Evolutionary conservation across 1,140 invertebrate species (phyloP).

Genomic region (Episyrphus balteatus): DNA sequence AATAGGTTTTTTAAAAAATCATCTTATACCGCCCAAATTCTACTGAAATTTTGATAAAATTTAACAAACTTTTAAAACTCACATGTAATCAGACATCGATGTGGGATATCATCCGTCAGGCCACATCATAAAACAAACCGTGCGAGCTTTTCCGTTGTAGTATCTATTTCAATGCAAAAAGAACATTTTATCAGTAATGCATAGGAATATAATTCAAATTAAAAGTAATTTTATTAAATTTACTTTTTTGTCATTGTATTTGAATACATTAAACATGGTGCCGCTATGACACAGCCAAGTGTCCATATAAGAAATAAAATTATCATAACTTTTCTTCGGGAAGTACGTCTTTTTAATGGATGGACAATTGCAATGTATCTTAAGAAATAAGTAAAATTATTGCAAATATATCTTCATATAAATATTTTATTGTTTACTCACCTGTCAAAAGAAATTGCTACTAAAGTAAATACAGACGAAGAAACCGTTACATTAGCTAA

Average conservation of each 20-base stretch:
- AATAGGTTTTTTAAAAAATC: no score
- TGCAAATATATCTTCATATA: background rate
- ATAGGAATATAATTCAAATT: constrained; percentile 27
- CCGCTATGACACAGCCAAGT: constrained; percentile 60
- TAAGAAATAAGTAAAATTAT: constrained; percentile 4
- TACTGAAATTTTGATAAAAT: no score
- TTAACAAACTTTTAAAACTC: no score
- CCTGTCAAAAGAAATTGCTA: constrained; percentile 73
- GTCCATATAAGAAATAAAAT: constrained; percentile 74
- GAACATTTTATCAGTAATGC: constrained; percentile 9
- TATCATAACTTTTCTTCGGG: constrained; percentile 60
- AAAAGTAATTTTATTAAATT: constrained; percentile 18
- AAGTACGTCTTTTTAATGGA: constrained; percentile 74
- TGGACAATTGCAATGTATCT: constrained; percentile 89
- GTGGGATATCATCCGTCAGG: constrained; percentile 48
- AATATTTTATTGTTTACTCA: constrained; percentile 36
- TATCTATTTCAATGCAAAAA: constrained; percentile 32
- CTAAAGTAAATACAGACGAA: constrained; percentile 82
- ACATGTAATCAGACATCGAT: constrained; percentile 48
- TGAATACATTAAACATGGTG: constrained; percentile 75
- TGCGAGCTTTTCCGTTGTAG: constrained; percentile 42
- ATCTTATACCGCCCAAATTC: no score
- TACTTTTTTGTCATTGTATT: constrained; percentile 62
- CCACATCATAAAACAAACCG: constrained; percentile 53
- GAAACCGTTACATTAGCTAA: constrained; percentile 79